Evolutionary conservation across 2,113 vertebrate genomes (phyloP).

Genomic region (pig (Sus scrofa)): T2T-Sscrofa CM000830.6:88183501-88184000

Average conservation of each 20-base stretch:
- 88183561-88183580: conserved; percentile 32
- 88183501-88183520: no score
- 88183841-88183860: conserved; percentile 97
- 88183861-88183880: conserved; percentile 99
- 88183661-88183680: not conserved
- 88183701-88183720: not conserved
- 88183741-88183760: not conserved
- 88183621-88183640: not conserved
- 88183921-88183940: conserved; percentile 99
- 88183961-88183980: not conserved
- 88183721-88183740: not conserved
- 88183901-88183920: conserved; percentile 98
- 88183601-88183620: conserved; percentile 8
- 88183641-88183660: conserved; percentile 48
- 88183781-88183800: conserved; percentile 85
- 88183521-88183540: no score
- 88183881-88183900: conserved; percentile 95
- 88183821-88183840: conserved; percentile 97
- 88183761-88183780: conserved; percentile 52
- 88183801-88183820: conserved; percentile 98
- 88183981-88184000: not conserved
- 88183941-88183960: conserved; percentile 5
- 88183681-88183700: not conserved
- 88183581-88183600: conserved; percentile 4
- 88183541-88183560: not conserved